Base-by-base conservation (phyloP, 2,888 invertebrate genomes). In the Drosophila emarginata region DNA sequence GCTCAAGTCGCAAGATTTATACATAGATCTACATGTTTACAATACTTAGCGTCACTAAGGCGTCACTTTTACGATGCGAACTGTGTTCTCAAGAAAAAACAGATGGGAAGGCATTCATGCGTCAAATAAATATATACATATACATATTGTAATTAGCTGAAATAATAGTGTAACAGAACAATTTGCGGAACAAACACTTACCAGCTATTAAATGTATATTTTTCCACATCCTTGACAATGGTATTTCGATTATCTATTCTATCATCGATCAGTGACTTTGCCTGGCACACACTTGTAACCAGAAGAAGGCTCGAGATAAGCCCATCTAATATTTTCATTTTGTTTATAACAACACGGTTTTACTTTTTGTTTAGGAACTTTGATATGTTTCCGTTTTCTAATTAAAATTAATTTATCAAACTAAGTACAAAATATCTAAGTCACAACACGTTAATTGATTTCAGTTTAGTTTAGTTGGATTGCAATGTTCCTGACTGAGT, bases 181-280 rank as follows among this genome's bases (percentile, higher is more conserved):
- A 40, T 64, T 18, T 39, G 15, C 45, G 65, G 51, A 18, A 15
- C 57, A 21, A 23, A 23, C 23, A 90, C 90, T 91, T 89, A 91
- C 90, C 90, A 91, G 32, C 85, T 68, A 7, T 72, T 56, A 28
- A 86, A 79, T 18, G 78, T 64, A 21, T 67, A 67, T n/a, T 56
- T 40, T 12, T 75, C 56, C 52, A 64, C 71, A 37, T 69, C 64
- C 45, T 65, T 75, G 18, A 18, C 65, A 64, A 80, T 77, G 11
- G 65, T 64, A 45, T 83, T 85, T 0, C 51, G 51, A 28, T 57
- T 67, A 9, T 77, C 69, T 1, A 65, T 50, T 26, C 39, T 45
- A 18, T 39, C 66, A 11, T 81, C 77, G 21, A 64, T 23, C 18
- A 66, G 39, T 57, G 50, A 65, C 36, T 64, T 80, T 4, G 79